Percentiles rank a stretch among this genome's conserved stretches.
Evolutionary conservation across 2,113 vertebrate genomes (phyloP).

Genomic region (Chaetops frenatus): DNA sequence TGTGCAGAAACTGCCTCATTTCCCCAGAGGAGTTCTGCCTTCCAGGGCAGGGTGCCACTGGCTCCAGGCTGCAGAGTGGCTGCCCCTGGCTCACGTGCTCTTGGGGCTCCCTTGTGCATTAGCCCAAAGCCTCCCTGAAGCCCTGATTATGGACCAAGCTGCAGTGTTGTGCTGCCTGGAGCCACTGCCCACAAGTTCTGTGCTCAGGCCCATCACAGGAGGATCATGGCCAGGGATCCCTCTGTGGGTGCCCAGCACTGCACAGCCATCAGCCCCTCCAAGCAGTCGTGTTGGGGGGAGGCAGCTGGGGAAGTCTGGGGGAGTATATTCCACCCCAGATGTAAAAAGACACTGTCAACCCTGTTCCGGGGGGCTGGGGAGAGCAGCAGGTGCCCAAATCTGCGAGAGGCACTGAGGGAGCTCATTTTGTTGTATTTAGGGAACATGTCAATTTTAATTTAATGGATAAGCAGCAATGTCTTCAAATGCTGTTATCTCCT

Average conservation of each 20-base stretch:
- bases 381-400: not conserved
- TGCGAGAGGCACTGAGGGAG: fast-evolving
- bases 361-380: fast-evolving
- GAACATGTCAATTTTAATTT: not conserved
- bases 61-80: fast-evolving
- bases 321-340: not conserved
- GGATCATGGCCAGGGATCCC: not conserved
- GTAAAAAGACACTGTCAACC: fast-evolving
- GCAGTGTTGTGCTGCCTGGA: fast-evolving
- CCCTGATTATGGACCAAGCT: fast-evolving
- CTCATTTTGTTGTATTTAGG: not conserved
- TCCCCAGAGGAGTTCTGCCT: not conserved
- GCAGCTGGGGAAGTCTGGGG: not conserved
- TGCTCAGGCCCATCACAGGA: fast-evolving
- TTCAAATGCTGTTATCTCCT: not conserved
- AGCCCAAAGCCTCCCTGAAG: not conserved
- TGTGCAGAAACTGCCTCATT: not conserved
- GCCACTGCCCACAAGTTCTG: fast-evolving
- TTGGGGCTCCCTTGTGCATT: not conserved
- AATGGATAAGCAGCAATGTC: not conserved
- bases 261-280: not conserved
- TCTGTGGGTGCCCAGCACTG: fast-evolving
- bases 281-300: fast-evolving
- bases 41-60: fast-evolving
- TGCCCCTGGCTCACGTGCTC: fast-evolving